Conservation (phyloP, 2,888 invertebrate species). For the Uloborus plumipes region DNA sequence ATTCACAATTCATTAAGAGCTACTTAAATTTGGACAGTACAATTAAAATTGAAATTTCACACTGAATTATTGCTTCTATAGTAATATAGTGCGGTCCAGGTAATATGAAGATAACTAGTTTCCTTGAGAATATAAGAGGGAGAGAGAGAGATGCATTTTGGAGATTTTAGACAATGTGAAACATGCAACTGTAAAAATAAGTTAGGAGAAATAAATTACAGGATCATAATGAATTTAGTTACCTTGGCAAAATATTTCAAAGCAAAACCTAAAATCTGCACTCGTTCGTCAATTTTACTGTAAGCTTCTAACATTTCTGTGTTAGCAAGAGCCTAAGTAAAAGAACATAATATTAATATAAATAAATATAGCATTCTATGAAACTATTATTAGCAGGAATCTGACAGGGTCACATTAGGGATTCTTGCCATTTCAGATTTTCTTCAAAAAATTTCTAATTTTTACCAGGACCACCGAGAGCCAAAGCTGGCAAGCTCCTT, state of each 20-base stretch:
- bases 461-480: too few relatives aligned
- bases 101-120: not conserved
- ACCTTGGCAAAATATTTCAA: conserved; percentile 76
- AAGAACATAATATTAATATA: conserved; percentile 9
- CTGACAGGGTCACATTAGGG: too few relatives aligned
- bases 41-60: too few relatives aligned
- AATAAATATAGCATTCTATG: not conserved
- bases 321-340: conserved; percentile 74
- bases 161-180: too few relatives aligned
- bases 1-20: too few relatives aligned
- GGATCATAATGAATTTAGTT: not conserved
- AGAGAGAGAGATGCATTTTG: not conserved
- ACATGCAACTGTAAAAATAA: not conserved
- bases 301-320: conserved; percentile 74
- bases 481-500: too few relatives aligned
- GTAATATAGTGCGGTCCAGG: not conserved
- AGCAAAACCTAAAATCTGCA: conserved; percentile 74
- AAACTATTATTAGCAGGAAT: too few relatives aligned
- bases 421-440: too few relatives aligned
- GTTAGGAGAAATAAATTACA: conserved; percentile 11
- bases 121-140: not conserved
- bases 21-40: too few relatives aligned
- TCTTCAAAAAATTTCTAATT: too few relatives aligned
- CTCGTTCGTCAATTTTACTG: conserved; percentile 74
- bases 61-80: too few relatives aligned